phyloP scores from a whole-genome alignment of 2,113 vertebrate genomes.

The Oncorhynchus nerka region DNA sequence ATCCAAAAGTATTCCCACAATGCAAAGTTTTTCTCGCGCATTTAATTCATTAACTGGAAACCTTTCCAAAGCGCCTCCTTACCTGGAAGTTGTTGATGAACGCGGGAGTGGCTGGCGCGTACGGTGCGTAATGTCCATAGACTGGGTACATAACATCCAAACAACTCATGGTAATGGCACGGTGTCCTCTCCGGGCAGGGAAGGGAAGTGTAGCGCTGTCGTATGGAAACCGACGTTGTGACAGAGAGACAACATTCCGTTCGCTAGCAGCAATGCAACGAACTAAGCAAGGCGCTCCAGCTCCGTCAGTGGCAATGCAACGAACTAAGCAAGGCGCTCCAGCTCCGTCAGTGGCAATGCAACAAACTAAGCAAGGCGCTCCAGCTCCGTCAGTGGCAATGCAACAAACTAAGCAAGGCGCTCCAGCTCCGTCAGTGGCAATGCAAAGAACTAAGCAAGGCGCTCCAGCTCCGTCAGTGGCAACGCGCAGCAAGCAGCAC shows the following conservation, averaged over 20 bases:
- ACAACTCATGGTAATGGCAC: constrained; percentile 78
- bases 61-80: constrained; percentile 27
- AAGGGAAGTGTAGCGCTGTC: constrained; percentile 35
- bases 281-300: constrained; percentile 11
- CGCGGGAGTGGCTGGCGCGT: constrained; percentile 67
- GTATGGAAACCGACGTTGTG: constrained; percentile 42
- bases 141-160: constrained; percentile 80
- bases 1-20: too few species aligned
- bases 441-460: not conserved
- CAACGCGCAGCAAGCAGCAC: constrained; percentile 33
- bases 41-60: not conserved
- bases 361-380: constrained; percentile 4
- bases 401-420: not conserved
- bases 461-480: constrained; percentile 21
- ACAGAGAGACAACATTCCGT: constrained; percentile 60
- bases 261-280: constrained; percentile 9
- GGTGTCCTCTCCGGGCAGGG: constrained; percentile 37
- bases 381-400: constrained; percentile 15
- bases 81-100: constrained; percentile 74
- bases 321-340: constrained; percentile 11
- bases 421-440: constrained; percentile 19
- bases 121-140: constrained; percentile 77
- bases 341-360: constrained; percentile 6
- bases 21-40: too few species aligned
- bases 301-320: constrained; percentile 21